Evolutionary conservation across 2,797 vertebrate genomes (phyloP).

Genomic region (Phoeniculus purpureus): DNA sequence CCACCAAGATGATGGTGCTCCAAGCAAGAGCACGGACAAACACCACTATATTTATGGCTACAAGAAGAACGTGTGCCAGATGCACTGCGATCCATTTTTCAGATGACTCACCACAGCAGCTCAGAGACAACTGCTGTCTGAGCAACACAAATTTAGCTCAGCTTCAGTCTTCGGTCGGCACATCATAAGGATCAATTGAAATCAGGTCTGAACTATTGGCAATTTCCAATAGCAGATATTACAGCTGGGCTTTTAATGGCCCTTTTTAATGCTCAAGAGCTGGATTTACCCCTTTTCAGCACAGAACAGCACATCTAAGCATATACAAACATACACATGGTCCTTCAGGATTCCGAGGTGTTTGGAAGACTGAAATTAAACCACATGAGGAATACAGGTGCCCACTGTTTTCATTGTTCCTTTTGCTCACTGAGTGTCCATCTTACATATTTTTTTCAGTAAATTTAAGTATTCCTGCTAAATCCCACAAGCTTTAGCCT

Average conservation of each 20-base stretch:
- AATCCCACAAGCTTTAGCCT: background rate
- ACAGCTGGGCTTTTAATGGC: background rate
- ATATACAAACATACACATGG: too few relatives aligned
- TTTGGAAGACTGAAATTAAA: background rate
- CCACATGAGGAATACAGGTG: background rate
- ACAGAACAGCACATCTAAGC: background rate
- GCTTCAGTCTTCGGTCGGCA: background rate
- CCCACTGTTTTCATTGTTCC: background rate
- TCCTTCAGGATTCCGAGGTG: background rate
- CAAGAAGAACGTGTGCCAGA: background rate
- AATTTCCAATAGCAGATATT: background rate
- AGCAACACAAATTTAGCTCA: background rate
- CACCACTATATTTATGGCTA: background rate
- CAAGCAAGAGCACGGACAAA: background rate
- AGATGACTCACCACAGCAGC: background rate
- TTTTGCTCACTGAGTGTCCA: background rate
- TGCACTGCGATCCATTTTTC: background rate
- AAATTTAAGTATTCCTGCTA: background rate
- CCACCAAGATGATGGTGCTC: background rate
- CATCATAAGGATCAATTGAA: background rate
- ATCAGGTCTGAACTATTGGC: background rate
- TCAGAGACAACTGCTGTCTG: background rate
- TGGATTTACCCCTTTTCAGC: background rate
- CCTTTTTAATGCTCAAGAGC: background rate
- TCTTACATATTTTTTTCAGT: background rate